These are phyloP conservation scores for Rhagonycha lutea DNA, from an alignment of 2,888 invertebrate genomes.

Conservation along the genomic window DNA sequence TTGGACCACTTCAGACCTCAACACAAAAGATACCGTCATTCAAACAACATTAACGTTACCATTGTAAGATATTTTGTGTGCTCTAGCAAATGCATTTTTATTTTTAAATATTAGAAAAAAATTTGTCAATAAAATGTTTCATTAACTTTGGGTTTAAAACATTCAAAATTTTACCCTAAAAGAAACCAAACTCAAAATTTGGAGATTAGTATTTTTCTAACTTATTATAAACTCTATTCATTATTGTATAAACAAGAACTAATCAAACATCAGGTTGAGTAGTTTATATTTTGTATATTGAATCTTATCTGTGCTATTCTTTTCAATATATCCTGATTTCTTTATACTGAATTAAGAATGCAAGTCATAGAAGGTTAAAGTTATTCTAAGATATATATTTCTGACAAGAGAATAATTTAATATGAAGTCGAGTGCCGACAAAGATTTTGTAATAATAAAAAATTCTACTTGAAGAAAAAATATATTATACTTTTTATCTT, in stretches of 20 bases:
- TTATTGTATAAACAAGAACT: background rate
- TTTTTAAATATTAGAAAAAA: background rate
- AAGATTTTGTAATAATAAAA: constrained; percentile 14
- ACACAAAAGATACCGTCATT: constrained; percentile 32
- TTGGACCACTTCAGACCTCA: constrained; percentile 42
- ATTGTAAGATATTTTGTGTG: constrained; percentile 24
- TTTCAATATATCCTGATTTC: constrained; percentile 14
- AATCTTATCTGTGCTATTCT: constrained; percentile 14
- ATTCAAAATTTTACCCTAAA: background rate
- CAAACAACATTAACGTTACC: constrained; percentile 30
- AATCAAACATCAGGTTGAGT: background rate
- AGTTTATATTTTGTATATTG: constrained; percentile 38
- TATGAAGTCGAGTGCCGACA: constrained; percentile 17
- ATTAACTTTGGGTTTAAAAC: too few species aligned
- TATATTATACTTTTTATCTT: background rate
- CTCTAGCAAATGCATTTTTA: constrained; percentile 11
- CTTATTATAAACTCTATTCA: background rate
- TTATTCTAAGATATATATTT: constrained; percentile 33
- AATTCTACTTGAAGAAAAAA: constrained; percentile 11
- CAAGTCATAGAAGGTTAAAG: constrained; percentile 30
- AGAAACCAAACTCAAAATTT: background rate
- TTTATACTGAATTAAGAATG: constrained; percentile 25
- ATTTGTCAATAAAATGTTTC: background rate
- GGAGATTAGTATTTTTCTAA: background rate
- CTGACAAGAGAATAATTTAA: constrained; percentile 35